Evolutionary conservation across 2,888 invertebrate species (phyloP), one percentile per base, ranked within the genome.

Genomic region (Carcina quercana): DNA sequence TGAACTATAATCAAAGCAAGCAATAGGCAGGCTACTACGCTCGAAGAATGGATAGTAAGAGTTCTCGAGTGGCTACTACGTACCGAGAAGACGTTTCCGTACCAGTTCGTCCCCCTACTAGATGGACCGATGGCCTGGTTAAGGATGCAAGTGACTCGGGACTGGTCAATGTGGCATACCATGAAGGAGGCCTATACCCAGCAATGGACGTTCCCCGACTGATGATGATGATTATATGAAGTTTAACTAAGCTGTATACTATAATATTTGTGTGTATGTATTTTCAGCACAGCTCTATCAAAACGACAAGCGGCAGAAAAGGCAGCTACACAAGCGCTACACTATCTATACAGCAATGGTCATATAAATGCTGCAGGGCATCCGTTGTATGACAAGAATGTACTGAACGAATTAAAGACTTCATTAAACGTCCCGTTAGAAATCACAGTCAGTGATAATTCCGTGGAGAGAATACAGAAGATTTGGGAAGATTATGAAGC

Each of bases 271-370:
- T 13, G 26, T 21, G 4, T 33, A 8, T n/a, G 3, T 11, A 28
- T 31, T 57, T 60, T 13, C 58, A 84, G 83, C 41, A 59, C 59
- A 39, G 85, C 76, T 6, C 40, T 58, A 42, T 86, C 80, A 22
- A 90, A 90, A 67, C 68, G 73, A 1, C 64, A 69, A 19, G 87
- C 89, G 1, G 76, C 84, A 0, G 69, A 75, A 24, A 76, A 79
- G 44, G 86, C 87, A n/a, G 85, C 88, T 0, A 46, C 66, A 0
- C 79, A 80, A 53, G 86, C 84, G 0, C 54, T 90, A 0, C 64
- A 79, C 11, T 89, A 87, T 85, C 58, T 90, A 1, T 72, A 80
- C 34, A 47, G 50, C 3, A 73, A 73, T 25, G 68, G 70, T 1
- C 75, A 73, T 45, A 76, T 91, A 24, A 71, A 80, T 33, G 48